Conservation (phyloP, 2,888 invertebrate species). For the Cyrtodaria siliqua region DNA sequence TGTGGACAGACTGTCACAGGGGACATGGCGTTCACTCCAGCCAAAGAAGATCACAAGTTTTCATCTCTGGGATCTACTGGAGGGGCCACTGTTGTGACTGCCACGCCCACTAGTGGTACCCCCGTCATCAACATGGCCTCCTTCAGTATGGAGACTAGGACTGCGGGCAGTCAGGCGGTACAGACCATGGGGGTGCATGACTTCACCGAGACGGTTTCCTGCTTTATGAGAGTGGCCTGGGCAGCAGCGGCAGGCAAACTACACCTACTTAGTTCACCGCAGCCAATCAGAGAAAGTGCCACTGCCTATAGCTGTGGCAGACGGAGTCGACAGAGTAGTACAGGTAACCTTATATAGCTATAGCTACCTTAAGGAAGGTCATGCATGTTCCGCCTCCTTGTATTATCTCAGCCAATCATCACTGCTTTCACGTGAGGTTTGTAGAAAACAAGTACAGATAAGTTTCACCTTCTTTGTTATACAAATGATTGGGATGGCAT, state of each 20-base stretch:
- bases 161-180: constrained; percentile 80
- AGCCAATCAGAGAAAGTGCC: constrained; percentile 84
- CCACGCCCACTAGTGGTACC: constrained; percentile 63
- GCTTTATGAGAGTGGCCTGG: constrained; percentile 87
- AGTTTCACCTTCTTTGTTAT: too few relatives aligned
- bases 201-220: constrained; percentile 85
- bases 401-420: too few relatives aligned
- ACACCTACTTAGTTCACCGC: constrained; percentile 84
- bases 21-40: constrained; percentile 63
- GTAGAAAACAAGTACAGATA: too few relatives aligned
- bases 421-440: too few relatives aligned
- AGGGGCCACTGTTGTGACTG: constrained; percentile 64
- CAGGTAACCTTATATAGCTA: constrained; percentile 76
- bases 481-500: too few relatives aligned
- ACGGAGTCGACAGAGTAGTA: constrained; percentile 86
- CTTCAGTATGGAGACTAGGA: constrained; percentile 60
- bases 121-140: constrained; percentile 53
- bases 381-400: neutral
- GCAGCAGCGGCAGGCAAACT: constrained; percentile 87
- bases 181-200: constrained; percentile 85
- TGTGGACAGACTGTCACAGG: constrained; percentile 85
- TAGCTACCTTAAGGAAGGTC: neutral
- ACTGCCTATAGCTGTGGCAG: constrained; percentile 78
- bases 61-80: constrained; percentile 35
- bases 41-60: constrained; percentile 38